Evolutionary conservation across 2,113 vertebrate genomes (phyloP).

Genomic region (Mastomys natalensis): DNA sequence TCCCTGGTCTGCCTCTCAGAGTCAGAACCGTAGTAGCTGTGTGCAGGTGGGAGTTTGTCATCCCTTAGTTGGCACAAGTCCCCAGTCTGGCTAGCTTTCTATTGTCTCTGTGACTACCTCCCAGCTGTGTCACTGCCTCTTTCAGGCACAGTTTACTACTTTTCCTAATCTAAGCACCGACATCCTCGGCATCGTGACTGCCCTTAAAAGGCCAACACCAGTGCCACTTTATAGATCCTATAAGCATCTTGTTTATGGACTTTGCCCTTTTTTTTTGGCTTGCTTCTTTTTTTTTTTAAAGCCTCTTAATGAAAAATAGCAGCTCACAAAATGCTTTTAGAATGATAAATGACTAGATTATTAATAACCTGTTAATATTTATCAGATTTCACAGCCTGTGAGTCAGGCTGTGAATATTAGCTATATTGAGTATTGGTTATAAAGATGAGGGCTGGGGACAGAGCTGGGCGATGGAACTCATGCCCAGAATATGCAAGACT

Average conservation of each 20-base stretch:
- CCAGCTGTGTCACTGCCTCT: background rate
- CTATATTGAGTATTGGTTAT: background rate
- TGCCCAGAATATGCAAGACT: background rate
- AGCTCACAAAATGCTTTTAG: background rate
- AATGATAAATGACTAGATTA: background rate
- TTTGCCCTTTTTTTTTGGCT: background rate
- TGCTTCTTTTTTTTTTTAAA: background rate
- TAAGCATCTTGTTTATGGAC: background rate
- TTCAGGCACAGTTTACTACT: background rate
- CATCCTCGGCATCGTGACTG: background rate
- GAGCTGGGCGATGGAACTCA: background rate
- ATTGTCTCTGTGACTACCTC: background rate
- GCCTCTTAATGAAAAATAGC: background rate
- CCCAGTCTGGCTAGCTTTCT: background rate
- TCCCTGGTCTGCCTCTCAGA: background rate
- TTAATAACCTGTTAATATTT: background rate
- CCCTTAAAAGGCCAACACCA: background rate
- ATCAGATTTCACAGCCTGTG: conserved; percentile 11
- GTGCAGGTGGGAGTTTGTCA: background rate
- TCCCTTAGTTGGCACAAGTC: background rate
- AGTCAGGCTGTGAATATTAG: background rate
- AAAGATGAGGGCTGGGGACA: background rate
- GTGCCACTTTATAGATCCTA: background rate
- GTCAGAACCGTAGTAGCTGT: background rate
- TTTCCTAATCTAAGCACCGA: background rate